Conservation (phyloP, 2,888 invertebrate species). For the Drosophila fungiperda region DNA sequence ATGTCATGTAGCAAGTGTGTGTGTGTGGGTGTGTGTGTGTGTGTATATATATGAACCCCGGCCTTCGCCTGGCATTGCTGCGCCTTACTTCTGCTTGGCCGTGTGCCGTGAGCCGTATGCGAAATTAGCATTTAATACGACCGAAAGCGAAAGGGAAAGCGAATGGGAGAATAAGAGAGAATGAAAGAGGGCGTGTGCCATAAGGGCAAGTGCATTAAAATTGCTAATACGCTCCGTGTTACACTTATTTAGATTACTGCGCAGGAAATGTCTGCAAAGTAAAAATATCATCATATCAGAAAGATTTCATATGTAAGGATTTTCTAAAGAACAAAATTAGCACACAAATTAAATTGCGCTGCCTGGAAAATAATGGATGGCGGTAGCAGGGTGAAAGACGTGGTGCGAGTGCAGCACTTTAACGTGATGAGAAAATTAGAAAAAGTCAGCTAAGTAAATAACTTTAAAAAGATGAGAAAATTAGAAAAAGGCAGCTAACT, state of each 20-base stretch:
- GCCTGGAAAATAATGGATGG: slow-evolving; percentile 12
- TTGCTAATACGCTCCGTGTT: slow-evolving; percentile 62
- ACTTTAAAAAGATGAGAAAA: slow-evolving; percentile 22
- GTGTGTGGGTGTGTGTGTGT: slow-evolving; percentile 23
- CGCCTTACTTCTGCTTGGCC: slow-evolving; percentile 26
- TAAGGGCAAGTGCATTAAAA: slow-evolving; percentile 67
- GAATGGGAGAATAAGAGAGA: neutral
- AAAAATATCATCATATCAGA: slow-evolving; percentile 24
- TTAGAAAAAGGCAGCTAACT: neutral
- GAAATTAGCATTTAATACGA: slow-evolving; percentile 72
- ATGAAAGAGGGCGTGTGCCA: slow-evolving; percentile 33
- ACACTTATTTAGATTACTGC: slow-evolving; percentile 39
- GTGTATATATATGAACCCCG: slow-evolving; percentile 22
- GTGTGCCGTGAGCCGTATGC: slow-evolving; percentile 38
- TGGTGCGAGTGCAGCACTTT: neutral
- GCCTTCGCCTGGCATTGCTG: slow-evolving; percentile 12
- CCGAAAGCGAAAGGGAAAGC: slow-evolving; percentile 1
- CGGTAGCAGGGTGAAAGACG: neutral
- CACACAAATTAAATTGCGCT: slow-evolving; percentile 52
- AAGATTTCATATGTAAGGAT: slow-evolving; percentile 30
- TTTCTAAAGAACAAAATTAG: slow-evolving; percentile 43
- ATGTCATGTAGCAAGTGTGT: slow-evolving; percentile 64
- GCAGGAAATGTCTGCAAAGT: slow-evolving; percentile 15
- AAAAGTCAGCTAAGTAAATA: neutral
- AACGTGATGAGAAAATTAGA: slow-evolving; percentile 16